Evolutionary conservation across 2,113 vertebrate species (phyloP), one percentile per base, ranked within the genome.

Genomic region (Gambusia holbrooki): DNA sequence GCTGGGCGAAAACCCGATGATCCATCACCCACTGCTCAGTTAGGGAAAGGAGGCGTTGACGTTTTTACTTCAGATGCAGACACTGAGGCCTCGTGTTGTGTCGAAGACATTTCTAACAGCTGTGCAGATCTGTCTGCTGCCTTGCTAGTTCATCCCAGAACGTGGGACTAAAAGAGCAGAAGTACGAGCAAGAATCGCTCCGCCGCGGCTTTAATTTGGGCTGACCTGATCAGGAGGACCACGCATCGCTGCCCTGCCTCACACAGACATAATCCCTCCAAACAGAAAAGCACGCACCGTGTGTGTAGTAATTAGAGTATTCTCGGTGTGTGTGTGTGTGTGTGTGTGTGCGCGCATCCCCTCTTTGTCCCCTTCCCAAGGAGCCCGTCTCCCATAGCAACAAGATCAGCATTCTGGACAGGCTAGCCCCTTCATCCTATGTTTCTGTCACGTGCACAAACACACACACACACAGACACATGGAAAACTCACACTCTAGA

Each of bases 251-350:
- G 85, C 85, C 40, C 84, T 73, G 58, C 79, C 78, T 71, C 27
- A 1, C 33, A 83, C 2, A 9, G 76, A 83, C 82, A 77, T 87
- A 92, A 92, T 88, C 87, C 85, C 64, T 73, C 33, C 0, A 81
- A 80, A 69, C 64, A 87, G 64, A 80, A 63, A 77, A 10, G 29
- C 61, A 40, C 74, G 76, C 77, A 69, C 76, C 42, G 27, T 32
- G 27, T 32, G 54, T 32, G 32, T 7, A 35, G 71, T 30, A 87
- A 85, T 89, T 79, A 88, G 85, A 40, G 72, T 64, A 65, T 82
- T 82, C 45, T 60, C 2, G 35, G 82, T 69, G 64, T 71, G 79
- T 74, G 30, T 75, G 65, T 86, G 83, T 74, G 66, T 51, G 82
- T 69, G 66, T 71, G 80, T 72, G 30, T 76, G 76, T 33, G 32